Base-by-base conservation (phyloP, 2,888 invertebrate genomes). In the Synanthedon tipuliformis region DNA sequence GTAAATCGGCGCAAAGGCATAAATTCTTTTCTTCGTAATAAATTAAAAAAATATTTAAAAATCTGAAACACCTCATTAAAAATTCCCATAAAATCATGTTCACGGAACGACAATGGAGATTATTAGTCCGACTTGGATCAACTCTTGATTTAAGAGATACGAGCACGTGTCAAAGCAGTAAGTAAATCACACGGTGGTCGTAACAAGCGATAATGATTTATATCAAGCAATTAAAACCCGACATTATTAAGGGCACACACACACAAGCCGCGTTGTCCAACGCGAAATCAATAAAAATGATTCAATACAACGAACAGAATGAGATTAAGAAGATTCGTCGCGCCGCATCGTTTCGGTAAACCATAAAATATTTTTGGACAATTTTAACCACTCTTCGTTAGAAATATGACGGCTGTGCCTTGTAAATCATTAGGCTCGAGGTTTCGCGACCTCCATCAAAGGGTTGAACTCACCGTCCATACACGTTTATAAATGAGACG, bases 291-390 rank as follows among this genome's bases (percentile, higher is more conserved):
- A 57, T 66, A 60, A 63, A 63, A 68, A 63, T 63, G 58, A 63
- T 62, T 59, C 56, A 59, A 62, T 63, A 61, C 57, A 55, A 59
- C 57, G 56, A 60, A 74, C 75, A 70, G 71, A 77, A 81, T 73
- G 74, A 74, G 71, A 80, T 77, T 73, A 76, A 80, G 78, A 71
- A 77, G 78, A 84, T 85, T 84, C 77, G 84, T 63, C 62, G 60
- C 75, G 64, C 60, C 58, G 70, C 72, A 67, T 66, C 69, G 65
- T 67, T 61, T 63, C 61, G 64, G 65, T 63, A 56, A 34, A 63
- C 66, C 80, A 75, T 86, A 83, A 85, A 81, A 73, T 77, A 83
- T 81, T 81, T 78, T 81, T 75, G 82, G 82, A 73, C 78, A 81
- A 77, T 81, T 77, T 71, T 63, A 57, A 63, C 63, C 62, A 62